Evolutionary conservation across 2,888 invertebrate genomes (phyloP).

Genomic region (Hipparchia sbordonii): DNA sequence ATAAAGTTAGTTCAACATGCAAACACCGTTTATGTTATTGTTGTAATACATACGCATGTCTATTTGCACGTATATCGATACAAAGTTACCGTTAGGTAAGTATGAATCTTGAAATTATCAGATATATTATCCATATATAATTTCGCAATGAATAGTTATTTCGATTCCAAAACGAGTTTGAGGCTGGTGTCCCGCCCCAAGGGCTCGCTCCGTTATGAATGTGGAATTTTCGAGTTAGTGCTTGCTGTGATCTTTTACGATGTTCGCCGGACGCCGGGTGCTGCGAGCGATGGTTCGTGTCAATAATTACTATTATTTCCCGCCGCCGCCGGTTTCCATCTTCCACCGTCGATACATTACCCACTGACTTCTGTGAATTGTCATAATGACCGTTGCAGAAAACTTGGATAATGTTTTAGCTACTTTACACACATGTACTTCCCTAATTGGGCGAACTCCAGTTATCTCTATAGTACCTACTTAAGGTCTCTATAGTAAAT

Average conservation of each 20-base stretch:
- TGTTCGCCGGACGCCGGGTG: conserved; percentile 60
- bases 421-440: conserved; percentile 46
- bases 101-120: conserved; percentile 31
- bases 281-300: conserved; percentile 69
- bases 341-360: conserved; percentile 69
- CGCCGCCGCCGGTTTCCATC: conserved; percentile 62
- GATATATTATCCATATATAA: conserved; percentile 52
- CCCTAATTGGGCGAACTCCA: conserved; percentile 29
- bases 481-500: neutral
- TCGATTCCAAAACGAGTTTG: conserved; percentile 57
- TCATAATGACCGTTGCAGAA: conserved; percentile 69
- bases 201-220: conserved; percentile 71
- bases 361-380: conserved; percentile 73
- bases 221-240: conserved; percentile 78
- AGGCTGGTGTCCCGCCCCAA: conserved; percentile 62
- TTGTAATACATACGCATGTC: too few relatives aligned
- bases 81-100: conserved; percentile 14
- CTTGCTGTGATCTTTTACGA: conserved; percentile 68
- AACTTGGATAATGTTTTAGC: conserved; percentile 56
- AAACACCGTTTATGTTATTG: too few relatives aligned
- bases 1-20: too few relatives aligned
- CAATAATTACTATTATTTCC: conserved; percentile 80
- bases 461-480: conserved; percentile 8
- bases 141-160: conserved; percentile 58
- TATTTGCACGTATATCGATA: neutral